Conservation (phyloP, 2,797 vertebrate genomes). For the Lacerta viridis region DNA sequence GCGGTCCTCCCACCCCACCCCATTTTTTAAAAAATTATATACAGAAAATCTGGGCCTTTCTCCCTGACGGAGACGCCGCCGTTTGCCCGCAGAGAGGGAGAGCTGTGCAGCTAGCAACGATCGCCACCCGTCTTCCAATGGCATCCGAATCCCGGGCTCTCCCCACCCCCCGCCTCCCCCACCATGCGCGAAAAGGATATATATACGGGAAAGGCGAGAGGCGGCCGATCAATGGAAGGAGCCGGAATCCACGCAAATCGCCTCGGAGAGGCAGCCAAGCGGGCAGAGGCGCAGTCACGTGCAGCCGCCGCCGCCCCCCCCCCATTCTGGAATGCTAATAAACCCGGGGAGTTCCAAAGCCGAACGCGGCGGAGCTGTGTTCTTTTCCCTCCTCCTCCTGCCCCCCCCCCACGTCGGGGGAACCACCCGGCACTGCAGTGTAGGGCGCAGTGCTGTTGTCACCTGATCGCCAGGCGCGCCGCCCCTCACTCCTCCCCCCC, state of each 20-base stretch:
- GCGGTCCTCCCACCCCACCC: background rate
- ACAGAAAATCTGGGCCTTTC: background rate
- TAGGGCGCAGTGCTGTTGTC: constrained; percentile 73
- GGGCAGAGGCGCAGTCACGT: constrained; percentile 62
- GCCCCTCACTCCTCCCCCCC: constrained; percentile 60
- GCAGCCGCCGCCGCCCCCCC: background rate
- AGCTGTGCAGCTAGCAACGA: background rate
- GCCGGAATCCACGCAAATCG: constrained; percentile 44
- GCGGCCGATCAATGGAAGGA: background rate
- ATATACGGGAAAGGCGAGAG: background rate
- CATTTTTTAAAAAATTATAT: no score
- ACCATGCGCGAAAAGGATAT: background rate
- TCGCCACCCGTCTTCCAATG: background rate
- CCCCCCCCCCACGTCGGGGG: constrained; percentile 59
- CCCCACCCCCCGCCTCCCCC: background rate
- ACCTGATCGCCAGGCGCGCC: constrained; percentile 73
- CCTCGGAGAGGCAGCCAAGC: constrained; percentile 41
- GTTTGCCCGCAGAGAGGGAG: background rate
- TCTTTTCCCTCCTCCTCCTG: background rate
- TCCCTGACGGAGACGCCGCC: background rate
- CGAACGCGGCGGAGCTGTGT: constrained; percentile 56
- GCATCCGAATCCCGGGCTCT: background rate
- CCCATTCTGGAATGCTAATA: constrained; percentile 52
- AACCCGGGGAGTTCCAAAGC: constrained; percentile 68
- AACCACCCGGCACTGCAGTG: constrained; percentile 74